Evolutionary conservation across 2,113 vertebrate genomes (phyloP).

Genomic region (Anolis carolinensis): DNA sequence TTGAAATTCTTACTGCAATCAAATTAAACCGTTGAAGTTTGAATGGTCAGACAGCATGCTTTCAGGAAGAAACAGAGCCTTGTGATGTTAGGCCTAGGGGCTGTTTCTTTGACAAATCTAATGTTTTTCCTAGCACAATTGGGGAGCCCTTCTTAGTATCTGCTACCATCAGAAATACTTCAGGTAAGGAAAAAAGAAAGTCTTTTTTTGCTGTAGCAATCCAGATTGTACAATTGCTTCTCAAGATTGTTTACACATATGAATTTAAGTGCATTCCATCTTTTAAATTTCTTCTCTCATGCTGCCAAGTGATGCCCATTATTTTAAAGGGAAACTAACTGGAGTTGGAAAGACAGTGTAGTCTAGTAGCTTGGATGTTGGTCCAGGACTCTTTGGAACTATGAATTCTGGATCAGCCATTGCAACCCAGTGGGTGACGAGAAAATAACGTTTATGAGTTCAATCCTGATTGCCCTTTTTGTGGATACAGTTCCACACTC

Average conservation of each 20-base stretch:
- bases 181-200: not conserved
- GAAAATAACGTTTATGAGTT: too few relatives aligned
- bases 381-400: too few relatives aligned
- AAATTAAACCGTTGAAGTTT: conserved; percentile 43
- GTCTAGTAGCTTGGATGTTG: too few relatives aligned
- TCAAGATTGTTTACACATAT: not conserved
- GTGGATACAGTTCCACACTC: too few relatives aligned
- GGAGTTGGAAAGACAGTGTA: too few relatives aligned
- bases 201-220: not conserved
- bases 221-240: too few relatives aligned
- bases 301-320: not conserved
- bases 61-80: not conserved
- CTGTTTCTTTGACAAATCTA: not conserved
- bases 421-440: too few relatives aligned
- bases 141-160: not conserved
- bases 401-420: too few relatives aligned
- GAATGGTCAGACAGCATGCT: not conserved
- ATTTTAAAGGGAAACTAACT: not conserved
- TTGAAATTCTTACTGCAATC: conserved; percentile 49
- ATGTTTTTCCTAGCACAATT: not conserved
- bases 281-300: not conserved
- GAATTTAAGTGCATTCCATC: not conserved
- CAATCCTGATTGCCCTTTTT: too few relatives aligned
- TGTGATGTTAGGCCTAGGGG: not conserved
- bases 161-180: not conserved